phyloP scores from a whole-genome alignment of 2,113 vertebrate species.

The Struthio camelus region DNA sequence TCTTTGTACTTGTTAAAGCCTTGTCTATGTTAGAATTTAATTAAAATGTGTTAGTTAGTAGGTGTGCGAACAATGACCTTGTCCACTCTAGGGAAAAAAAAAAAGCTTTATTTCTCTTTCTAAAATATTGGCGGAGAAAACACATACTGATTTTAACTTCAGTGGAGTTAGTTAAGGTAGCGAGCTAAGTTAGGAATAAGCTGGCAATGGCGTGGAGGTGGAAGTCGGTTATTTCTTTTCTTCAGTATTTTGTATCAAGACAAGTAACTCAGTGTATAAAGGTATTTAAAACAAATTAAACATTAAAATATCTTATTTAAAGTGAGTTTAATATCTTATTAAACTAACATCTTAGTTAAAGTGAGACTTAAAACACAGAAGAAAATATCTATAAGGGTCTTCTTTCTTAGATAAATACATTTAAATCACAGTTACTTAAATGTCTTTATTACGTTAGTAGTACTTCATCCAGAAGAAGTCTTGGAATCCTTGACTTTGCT shows the following conservation, averaged over 20 bases:
- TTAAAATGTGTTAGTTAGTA: not conserved
- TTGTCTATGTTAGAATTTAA: not conserved
- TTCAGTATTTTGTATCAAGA: not conserved
- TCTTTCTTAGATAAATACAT: not conserved
- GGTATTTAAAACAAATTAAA: not conserved
- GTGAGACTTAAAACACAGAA: not conserved
- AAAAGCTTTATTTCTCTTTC: not conserved
- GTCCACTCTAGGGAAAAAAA: not conserved
- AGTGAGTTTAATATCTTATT: too few species aligned
- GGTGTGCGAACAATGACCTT: not conserved
- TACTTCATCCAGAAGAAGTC: not conserved
- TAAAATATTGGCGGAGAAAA: not conserved
- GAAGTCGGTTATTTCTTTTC: not conserved
- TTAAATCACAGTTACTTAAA: not conserved
- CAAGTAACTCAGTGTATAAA: not conserved
- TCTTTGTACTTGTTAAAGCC: not conserved
- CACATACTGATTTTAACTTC: not conserved
- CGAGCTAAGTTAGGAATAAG: not conserved
- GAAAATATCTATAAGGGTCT: not conserved
- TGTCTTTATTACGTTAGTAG: not conserved
- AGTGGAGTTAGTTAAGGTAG: not conserved
- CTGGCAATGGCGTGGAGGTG: not conserved
- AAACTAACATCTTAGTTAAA: too few species aligned
- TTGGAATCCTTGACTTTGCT: too few species aligned
- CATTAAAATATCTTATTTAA: not conserved